phyloP scores from a whole-genome alignment of 2,113 vertebrate species.

The Abramis brama region DNA sequence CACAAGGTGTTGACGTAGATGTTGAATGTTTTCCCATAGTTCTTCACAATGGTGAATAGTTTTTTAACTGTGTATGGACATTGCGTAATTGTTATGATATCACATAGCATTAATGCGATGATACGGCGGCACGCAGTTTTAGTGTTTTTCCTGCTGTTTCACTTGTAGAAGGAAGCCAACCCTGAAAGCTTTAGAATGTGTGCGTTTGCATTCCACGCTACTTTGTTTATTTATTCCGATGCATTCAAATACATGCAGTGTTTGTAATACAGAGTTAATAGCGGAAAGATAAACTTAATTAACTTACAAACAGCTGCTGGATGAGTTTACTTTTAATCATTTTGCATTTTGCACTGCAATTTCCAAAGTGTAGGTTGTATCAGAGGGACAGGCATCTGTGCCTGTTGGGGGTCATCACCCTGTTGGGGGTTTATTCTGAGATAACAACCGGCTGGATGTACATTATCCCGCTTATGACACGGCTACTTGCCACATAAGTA shows the following conservation, averaged over 20 bases:
- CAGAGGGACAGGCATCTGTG: conserved; percentile 5
- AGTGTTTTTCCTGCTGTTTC: conserved; percentile 9
- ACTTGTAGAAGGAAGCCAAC: neutral
- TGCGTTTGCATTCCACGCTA: neutral
- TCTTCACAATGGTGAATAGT: neutral
- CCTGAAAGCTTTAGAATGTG: neutral
- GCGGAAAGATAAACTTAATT: conserved; percentile 3
- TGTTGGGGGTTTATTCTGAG: too few relatives aligned
- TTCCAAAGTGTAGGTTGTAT: neutral
- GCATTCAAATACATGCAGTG: neutral
- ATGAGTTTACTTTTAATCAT: neutral
- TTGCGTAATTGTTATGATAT: conserved; percentile 24
- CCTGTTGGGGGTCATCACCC: too few relatives aligned
- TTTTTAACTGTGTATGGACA: conserved; percentile 5
- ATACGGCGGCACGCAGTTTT: neutral
- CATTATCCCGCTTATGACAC: too few relatives aligned
- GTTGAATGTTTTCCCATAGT: conserved; percentile 21
- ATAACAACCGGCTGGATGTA: too few relatives aligned
- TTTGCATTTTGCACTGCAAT: neutral
- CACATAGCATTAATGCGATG: neutral
- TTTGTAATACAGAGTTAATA: neutral
- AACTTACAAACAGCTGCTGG: conserved; percentile 6
- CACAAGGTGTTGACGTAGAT: conserved; percentile 2
- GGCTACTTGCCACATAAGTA: too few relatives aligned
- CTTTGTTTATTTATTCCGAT: conserved; percentile 14